A percentile compares a stretch with the other conserved stretches of the same genome.
These are phyloP conservation scores for Exocentrus adspersus DNA, from an alignment of 2,888 invertebrate genomes.

Conservation along the genomic window DNA sequence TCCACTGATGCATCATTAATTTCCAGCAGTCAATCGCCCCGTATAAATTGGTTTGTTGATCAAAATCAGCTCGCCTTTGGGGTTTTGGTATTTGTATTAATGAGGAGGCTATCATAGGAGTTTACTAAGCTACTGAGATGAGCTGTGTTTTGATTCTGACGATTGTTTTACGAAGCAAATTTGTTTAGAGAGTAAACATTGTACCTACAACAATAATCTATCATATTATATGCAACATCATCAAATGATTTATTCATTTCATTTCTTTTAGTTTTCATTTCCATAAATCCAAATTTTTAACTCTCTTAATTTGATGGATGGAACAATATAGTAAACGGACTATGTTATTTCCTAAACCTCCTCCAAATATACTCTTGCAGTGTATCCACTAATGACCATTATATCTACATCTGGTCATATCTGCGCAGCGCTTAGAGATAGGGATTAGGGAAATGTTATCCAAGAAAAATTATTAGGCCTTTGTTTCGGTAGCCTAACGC, in stretches of 20 bases:
- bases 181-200: background rate
- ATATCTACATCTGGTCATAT: slow-evolving; percentile 1
- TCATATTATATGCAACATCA: too few relatives aligned
- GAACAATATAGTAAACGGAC: background rate
- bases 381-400: background rate
- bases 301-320: too few relatives aligned
- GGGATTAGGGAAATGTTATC: slow-evolving; percentile 12
- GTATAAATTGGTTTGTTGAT: slow-evolving; percentile 33
- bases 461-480: slow-evolving; percentile 15
- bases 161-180: background rate
- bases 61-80: slow-evolving; percentile 21
- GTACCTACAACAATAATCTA: too few relatives aligned
- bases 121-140: too few relatives aligned
- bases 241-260: background rate
- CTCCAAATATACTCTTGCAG: background rate
- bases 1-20: slow-evolving; percentile 38
- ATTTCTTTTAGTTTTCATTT: background rate
- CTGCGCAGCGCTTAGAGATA: slow-evolving; percentile 1
- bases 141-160: background rate
- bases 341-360: background rate
- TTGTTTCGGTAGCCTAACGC: slow-evolving; percentile 7
- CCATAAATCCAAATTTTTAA: too few relatives aligned
- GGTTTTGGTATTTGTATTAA: background rate
- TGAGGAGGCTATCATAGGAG: too few relatives aligned
- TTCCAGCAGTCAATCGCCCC: slow-evolving; percentile 27